These are phyloP conservation scores for Dione juno DNA, from an alignment of 2,888 invertebrate species.

Conservation along the genomic window DNA sequence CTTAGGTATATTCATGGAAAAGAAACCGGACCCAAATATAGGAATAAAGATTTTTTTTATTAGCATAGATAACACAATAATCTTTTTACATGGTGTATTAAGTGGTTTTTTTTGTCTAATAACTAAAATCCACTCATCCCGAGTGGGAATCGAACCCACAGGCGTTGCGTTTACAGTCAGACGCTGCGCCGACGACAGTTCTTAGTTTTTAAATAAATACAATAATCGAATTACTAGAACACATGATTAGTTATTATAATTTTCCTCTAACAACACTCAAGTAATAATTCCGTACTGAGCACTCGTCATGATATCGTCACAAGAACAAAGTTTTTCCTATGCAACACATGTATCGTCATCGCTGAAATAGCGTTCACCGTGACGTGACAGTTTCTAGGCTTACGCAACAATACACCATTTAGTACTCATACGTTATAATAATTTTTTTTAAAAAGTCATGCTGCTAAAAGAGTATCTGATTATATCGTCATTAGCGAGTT, in stretches of 20 bases:
- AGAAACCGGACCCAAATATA: no score
- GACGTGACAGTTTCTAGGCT: constrained; percentile 20
- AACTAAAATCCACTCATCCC: no score
- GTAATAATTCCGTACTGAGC: background rate
- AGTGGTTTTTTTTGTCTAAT: no score
- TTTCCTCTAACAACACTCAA: constrained; percentile 5
- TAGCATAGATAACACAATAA: no score
- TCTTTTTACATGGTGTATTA: no score
- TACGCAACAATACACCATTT: constrained; percentile 7
- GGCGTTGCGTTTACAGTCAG: no score
- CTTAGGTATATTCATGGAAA: no score
- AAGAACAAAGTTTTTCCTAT: constrained; percentile 2
- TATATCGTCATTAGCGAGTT: background rate
- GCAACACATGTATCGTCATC: constrained; percentile 15
- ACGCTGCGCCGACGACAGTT: no score
- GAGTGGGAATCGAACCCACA: no score
- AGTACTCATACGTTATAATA: constrained; percentile 1
- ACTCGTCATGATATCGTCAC: background rate
- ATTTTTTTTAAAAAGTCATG: background rate
- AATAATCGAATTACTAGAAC: background rate
- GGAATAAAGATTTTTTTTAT: no score
- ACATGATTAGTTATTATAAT: background rate
- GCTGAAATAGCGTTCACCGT: constrained; percentile 1
- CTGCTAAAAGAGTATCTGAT: background rate
- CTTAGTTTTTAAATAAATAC: background rate